A percentile compares a stretch with the other conserved stretches of the same genome.
Conservation (phyloP, 2,888 invertebrate species). For the Cephonodes hylas region DNA sequence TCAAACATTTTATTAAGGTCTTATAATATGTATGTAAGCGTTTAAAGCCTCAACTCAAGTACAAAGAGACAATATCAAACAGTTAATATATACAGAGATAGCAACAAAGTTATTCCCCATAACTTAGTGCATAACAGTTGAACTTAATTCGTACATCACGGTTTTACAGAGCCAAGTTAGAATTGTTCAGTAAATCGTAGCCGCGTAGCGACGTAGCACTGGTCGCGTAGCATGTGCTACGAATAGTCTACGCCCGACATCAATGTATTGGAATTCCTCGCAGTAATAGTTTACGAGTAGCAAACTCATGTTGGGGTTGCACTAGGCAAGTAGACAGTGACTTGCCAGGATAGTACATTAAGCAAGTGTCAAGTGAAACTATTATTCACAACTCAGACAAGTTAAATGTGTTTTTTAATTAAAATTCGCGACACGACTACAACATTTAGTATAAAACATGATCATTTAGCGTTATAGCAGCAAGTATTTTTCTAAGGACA, state of each 20-base stretch:
- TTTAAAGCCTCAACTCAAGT: neutral
- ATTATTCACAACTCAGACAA: neutral
- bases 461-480: neutral
- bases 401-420: neutral
- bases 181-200: constrained; percentile 17
- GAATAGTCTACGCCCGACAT: constrained; percentile 34
- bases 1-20: too few species aligned
- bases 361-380: neutral
- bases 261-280: constrained; percentile 31
- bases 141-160: constrained; percentile 12
- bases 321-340: neutral
- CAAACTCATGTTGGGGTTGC: neutral
- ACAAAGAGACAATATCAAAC: neutral
- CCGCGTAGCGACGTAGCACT: constrained; percentile 25
- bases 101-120: neutral
- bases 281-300: constrained; percentile 17
- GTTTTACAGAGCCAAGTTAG: constrained; percentile 14
- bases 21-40: too few species aligned
- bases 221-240: constrained; percentile 47
- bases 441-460: neutral
- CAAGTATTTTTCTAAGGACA: constrained; percentile 1
- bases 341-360: neutral
- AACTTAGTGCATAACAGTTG: constrained; percentile 4
- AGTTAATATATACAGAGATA: neutral
- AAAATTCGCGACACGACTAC: neutral